phyloP scores from a whole-genome alignment of 2,113 vertebrate genomes.

The Caloenas nicobarica region DNA sequence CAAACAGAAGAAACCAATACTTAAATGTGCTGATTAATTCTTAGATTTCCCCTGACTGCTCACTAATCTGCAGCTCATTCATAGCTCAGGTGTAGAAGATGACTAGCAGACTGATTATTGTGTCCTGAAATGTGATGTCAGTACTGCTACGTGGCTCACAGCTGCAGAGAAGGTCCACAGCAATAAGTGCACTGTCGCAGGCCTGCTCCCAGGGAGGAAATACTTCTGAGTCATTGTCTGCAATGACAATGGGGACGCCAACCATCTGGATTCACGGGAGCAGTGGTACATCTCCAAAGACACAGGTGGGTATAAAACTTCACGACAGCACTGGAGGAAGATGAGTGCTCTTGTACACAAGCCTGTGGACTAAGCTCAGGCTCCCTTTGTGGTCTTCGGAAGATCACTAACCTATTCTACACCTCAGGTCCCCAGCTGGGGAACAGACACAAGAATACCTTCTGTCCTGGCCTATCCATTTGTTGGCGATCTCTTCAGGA shows the following conservation, averaged over 20 bases:
- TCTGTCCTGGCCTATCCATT: background rate
- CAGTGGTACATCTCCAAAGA: slow-evolving; percentile 66
- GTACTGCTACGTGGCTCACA: slow-evolving; percentile 64
- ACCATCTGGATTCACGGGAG: slow-evolving; percentile 71
- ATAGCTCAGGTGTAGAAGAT: slow-evolving; percentile 70
- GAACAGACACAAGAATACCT: background rate
- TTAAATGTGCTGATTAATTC: background rate
- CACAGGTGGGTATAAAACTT: slow-evolving; percentile 50
- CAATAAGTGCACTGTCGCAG: slow-evolving; percentile 69
- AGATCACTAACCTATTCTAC: background rate
- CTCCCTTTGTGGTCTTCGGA: background rate
- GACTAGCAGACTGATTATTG: slow-evolving; percentile 43
- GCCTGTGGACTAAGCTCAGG: background rate
- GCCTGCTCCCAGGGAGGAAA: slow-evolving; percentile 71
- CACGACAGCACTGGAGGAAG: background rate
- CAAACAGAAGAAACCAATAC: background rate
- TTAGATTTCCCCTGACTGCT: slow-evolving; percentile 66
- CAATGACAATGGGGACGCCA: slow-evolving; percentile 64
- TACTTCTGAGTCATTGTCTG: slow-evolving; percentile 70
- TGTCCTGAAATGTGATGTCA: slow-evolving; percentile 73
- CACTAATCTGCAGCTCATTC: slow-evolving; percentile 64
- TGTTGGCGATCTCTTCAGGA: background rate
- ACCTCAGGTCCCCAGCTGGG: background rate
- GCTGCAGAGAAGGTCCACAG: slow-evolving; percentile 63
- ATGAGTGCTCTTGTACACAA: background rate